phyloP scores from a whole-genome alignment of 2,797 vertebrate species.

The Megalops cyprinoides region DNA sequence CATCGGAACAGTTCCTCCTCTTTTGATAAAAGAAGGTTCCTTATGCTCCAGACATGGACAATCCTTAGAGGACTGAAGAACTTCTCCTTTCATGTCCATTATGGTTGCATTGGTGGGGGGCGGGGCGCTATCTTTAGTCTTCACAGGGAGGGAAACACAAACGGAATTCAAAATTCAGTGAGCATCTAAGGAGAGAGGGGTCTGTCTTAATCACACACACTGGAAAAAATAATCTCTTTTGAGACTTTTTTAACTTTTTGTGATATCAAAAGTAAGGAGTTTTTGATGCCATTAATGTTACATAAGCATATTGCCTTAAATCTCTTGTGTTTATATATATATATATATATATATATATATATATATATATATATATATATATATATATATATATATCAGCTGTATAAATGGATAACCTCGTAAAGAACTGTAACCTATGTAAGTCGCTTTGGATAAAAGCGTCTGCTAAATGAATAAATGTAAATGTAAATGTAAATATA shows the following conservation, averaged over 20 bases:
- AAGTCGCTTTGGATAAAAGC: too few species aligned
- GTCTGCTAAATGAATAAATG: too few species aligned
- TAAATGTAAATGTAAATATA: too few species aligned
- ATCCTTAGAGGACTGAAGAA: slow-evolving; percentile 18
- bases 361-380: too few species aligned
- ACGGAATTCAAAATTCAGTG: slow-evolving; percentile 6
- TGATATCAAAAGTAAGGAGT: slow-evolving; percentile 2
- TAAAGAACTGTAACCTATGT: too few species aligned
- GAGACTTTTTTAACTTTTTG: slow-evolving; percentile 18
- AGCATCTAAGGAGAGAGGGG: background rate
- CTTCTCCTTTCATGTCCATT: slow-evolving; percentile 13
- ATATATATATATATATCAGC: too few species aligned
- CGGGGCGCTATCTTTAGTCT: background rate
- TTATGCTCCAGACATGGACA: slow-evolving; percentile 3
- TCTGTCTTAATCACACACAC: slow-evolving; percentile 11
- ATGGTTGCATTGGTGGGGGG: background rate
- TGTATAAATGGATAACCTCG: too few species aligned
- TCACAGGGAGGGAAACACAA: slow-evolving; percentile 3
- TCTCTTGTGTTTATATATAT: background rate
- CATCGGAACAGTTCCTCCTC: background rate
- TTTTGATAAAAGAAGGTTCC: background rate
- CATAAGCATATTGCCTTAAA: background rate
- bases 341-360: too few species aligned
- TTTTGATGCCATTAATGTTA: slow-evolving; percentile 1
- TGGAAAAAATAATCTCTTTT: background rate